These are phyloP conservation scores for Drosophila paranaensis DNA, from an alignment of 2,888 invertebrate species.

Conservation along the genomic window DNA sequence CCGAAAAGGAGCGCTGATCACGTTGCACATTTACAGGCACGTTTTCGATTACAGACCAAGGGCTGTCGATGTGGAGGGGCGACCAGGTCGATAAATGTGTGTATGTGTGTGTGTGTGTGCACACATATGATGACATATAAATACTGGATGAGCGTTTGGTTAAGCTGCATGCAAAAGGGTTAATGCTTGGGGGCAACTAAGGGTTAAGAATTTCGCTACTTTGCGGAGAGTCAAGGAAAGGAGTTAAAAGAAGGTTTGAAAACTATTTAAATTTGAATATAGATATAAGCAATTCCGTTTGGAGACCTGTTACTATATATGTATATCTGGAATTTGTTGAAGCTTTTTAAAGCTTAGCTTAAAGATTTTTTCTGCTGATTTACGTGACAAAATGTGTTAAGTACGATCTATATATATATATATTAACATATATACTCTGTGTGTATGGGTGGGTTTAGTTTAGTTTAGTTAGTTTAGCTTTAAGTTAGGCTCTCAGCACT, in stretches of 20 bases:
- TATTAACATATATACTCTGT: no score
- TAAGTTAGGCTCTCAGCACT: conserved; percentile 15
- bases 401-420: neutral
- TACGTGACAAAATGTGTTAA: conserved; percentile 28
- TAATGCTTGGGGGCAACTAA: conserved; percentile 10
- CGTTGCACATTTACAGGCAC: conserved; percentile 66
- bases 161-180: conserved; percentile 31
- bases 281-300: neutral
- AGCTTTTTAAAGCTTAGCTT: neutral
- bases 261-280: neutral
- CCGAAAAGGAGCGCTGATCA: conserved; percentile 67
- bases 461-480: neutral
- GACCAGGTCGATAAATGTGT: conserved; percentile 8
- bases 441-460: neutral
- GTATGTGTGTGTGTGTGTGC: neutral
- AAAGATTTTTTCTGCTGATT: conserved; percentile 1
- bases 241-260: neutral
- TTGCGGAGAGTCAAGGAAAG: neutral
- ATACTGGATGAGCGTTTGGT: conserved; percentile 45
- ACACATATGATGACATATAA: conserved; percentile 63
- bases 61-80: conserved; percentile 3
- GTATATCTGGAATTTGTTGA: neutral
- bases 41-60: conserved; percentile 59
- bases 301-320: neutral
- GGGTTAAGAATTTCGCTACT: conserved; percentile 25